phyloP scores from a whole-genome alignment of 92 coral and sea anemone species.

The Parazoanthus darwini region DNA sequence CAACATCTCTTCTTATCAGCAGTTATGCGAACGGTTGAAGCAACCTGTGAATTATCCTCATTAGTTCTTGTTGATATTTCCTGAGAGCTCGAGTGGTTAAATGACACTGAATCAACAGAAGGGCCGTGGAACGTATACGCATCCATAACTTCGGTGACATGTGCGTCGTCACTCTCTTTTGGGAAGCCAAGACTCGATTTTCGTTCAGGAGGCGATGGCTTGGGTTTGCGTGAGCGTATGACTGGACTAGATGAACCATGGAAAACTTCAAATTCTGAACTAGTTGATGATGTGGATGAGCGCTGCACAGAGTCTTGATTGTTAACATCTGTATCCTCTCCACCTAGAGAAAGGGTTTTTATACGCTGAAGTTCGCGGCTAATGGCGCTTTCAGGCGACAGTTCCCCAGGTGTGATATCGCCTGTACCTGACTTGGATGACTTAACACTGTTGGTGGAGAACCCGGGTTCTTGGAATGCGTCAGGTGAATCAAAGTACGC shows the following conservation, averaged over 20 bases:
- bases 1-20: conserved; percentile 11
- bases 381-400: conserved; percentile 35
- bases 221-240: conserved; percentile 21
- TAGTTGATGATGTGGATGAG: neutral
- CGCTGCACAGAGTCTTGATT: neutral
- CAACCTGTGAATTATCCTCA: neutral
- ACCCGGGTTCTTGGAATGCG: conserved; percentile 2
- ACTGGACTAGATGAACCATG: neutral
- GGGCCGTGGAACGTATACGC: neutral
- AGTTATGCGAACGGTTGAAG: neutral
- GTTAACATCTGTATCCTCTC: neutral
- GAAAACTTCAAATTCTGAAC: conserved; percentile 15
- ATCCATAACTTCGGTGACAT: neutral
- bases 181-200: conserved; percentile 33
- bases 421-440: neutral
- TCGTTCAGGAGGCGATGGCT: conserved; percentile 39
- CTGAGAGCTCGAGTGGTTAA: neutral
- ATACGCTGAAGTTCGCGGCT: conserved; percentile 39
- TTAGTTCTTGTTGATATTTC: neutral
- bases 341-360: conserved; percentile 23
- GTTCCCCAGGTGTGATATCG: neutral
- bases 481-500: conserved; percentile 15
- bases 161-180: neutral
- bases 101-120: neutral
- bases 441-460: neutral